Conservation (phyloP, 2,113 vertebrate species). For the Dipodomys merriami region DNA sequence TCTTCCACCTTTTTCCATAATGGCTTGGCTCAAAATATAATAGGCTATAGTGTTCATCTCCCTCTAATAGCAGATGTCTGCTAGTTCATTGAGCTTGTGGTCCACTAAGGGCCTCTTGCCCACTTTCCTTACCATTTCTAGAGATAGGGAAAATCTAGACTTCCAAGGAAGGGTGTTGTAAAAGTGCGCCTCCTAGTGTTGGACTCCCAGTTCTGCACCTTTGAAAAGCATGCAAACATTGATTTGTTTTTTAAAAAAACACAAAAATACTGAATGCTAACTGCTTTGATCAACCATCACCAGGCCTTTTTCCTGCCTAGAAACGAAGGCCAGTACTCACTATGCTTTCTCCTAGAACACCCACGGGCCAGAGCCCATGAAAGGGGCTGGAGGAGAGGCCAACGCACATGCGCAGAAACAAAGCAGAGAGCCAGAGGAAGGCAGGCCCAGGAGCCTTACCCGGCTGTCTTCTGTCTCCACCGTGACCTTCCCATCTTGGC, state of each 20-base stretch:
- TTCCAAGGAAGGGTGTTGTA: background rate
- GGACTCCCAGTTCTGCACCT: background rate
- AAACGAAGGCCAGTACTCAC: background rate
- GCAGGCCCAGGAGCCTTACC: conserved; percentile 75
- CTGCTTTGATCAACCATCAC: background rate
- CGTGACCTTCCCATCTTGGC: conserved; percentile 85
- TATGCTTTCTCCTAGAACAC: background rate
- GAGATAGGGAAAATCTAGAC: background rate
- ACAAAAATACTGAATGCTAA: background rate
- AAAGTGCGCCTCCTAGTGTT: rapidly evolving
- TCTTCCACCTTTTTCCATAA: background rate
- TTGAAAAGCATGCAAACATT: background rate
- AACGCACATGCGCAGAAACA: rapidly evolving
- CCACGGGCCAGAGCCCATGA: background rate
- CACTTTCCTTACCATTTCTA: background rate
- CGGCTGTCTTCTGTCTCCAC: conserved; percentile 89
- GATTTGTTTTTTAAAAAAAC: background rate
- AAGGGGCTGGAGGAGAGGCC: rapidly evolving
- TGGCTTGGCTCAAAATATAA: background rate
- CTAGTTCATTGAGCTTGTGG: background rate
- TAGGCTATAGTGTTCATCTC: rapidly evolving
- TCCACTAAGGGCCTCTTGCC: background rate
- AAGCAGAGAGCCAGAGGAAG: rapidly evolving
- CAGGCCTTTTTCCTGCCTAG: background rate
- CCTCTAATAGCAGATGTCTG: background rate